These are phyloP conservation scores for Lasioglossum villosulum DNA, from an alignment of 2,888 invertebrate species.

Conservation along the genomic window DNA sequence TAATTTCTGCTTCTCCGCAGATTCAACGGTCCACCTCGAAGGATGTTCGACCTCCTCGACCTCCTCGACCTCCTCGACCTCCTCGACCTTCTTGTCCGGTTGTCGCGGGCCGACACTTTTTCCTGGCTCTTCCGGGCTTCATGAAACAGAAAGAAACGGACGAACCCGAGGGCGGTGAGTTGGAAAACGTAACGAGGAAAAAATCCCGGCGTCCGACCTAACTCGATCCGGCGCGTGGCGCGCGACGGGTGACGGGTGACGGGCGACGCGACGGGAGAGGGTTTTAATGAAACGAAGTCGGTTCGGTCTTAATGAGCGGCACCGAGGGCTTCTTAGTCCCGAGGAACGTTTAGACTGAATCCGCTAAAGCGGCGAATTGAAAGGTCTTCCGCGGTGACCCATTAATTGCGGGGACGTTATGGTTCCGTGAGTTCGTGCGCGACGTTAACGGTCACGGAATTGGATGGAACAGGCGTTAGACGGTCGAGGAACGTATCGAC, in stretches of 20 bases:
- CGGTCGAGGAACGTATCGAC: neutral
- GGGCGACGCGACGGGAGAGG: neutral
- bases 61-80: neutral
- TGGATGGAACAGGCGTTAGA: neutral
- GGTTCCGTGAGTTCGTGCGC: neutral
- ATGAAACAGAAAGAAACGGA: neutral
- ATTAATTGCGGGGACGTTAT: slow-evolving; percentile 51
- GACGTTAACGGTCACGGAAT: neutral
- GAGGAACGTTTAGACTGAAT: slow-evolving; percentile 43
- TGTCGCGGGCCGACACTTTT: neutral
- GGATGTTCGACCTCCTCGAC: slow-evolving; percentile 4
- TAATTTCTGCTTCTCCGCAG: neutral
- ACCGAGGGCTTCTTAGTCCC: slow-evolving; percentile 52
- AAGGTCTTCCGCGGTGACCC: slow-evolving; percentile 60
- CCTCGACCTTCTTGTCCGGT: neutral
- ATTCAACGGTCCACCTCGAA: slow-evolving; percentile 7
- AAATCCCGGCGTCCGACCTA: neutral
- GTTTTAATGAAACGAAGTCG: slow-evolving; percentile 33
- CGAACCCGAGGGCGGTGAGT: neutral
- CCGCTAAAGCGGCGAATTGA: slow-evolving; percentile 47
- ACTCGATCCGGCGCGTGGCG: neutral
- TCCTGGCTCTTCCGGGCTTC: slow-evolving; percentile 26
- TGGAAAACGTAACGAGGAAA: slow-evolving; percentile 5
- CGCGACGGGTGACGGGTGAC: no score
- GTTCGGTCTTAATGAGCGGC: slow-evolving; percentile 35